These are phyloP conservation scores for Poeciliopsis presidionis DNA, from an alignment of 2,797 vertebrate species.

Conservation along the genomic window DNA sequence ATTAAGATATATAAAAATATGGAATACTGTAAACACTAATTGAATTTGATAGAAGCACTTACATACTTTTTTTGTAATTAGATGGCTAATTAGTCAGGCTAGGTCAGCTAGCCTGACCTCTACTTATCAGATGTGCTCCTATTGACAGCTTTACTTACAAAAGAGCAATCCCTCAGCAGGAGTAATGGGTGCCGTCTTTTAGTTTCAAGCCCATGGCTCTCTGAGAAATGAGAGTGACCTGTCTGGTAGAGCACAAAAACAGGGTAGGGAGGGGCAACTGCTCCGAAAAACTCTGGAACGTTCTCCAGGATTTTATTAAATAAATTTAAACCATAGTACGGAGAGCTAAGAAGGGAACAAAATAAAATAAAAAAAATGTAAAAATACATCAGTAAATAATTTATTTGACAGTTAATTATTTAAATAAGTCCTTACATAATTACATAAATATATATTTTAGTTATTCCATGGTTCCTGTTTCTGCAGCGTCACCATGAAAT, in stretches of 20 bases:
- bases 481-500: not conserved
- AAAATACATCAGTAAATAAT: not conserved
- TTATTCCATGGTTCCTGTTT: too few species aligned
- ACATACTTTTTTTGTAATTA: not conserved
- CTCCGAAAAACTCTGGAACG: not conserved
- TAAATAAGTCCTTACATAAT: not conserved
- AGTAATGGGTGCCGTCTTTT: not conserved
- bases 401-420: not conserved
- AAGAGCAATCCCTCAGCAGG: not conserved
- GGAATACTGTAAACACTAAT: not conserved
- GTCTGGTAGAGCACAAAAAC: not conserved
- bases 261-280: not conserved
- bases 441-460: not conserved
- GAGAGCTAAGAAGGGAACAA: not conserved
- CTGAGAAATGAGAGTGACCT: not conserved
- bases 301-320: not conserved
- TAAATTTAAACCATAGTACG: not conserved
- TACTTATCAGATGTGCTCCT: not conserved
- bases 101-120: not conserved
- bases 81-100: not conserved
- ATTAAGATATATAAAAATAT: not conserved
- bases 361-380: not conserved
- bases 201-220: not conserved
- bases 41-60: not conserved
- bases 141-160: not conserved